phyloP scores from a whole-genome alignment of 2,113 vertebrate species.

The Barbus barbus region DNA sequence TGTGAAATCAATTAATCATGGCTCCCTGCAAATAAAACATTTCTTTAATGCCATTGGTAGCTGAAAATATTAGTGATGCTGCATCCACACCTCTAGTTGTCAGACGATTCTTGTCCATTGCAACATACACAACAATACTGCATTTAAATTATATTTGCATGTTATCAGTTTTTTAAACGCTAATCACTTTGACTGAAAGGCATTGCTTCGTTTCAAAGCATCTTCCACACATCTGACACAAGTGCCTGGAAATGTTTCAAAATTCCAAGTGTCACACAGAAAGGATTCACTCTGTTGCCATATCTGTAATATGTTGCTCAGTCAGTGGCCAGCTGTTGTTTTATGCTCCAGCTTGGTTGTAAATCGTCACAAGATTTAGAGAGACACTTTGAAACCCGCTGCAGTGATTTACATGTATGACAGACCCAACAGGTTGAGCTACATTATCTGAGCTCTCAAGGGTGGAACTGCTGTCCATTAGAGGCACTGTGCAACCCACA shows the following conservation, averaged over 20 bases:
- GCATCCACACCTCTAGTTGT: no score
- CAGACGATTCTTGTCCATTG: no score
- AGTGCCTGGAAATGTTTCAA: constrained; percentile 32
- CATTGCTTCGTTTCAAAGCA: background rate
- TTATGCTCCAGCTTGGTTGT: constrained; percentile 43
- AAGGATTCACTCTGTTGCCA: background rate
- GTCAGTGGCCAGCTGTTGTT: constrained; percentile 52
- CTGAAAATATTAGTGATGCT: no score
- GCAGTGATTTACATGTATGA: constrained; percentile 50
- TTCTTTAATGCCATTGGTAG: no score
- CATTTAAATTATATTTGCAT: no score
- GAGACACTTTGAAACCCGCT: constrained; percentile 48
- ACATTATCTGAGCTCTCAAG: constrained; percentile 31
- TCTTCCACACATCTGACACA: constrained; percentile 7
- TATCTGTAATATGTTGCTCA: constrained; percentile 35
- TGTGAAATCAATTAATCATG: no score
- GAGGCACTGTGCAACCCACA: constrained; percentile 9
- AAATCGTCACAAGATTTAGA: constrained; percentile 46
- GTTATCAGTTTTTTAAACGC: no score
- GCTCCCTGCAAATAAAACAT: no score
- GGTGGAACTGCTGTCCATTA: constrained; percentile 37
- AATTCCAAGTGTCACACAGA: constrained; percentile 39
- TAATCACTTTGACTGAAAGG: background rate
- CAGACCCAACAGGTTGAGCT: constrained; percentile 48
- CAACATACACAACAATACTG: no score